These are phyloP conservation scores for Neoaliturus tenellus DNA, from an alignment of 2,888 invertebrate genomes.

Conservation along the genomic window DNA sequence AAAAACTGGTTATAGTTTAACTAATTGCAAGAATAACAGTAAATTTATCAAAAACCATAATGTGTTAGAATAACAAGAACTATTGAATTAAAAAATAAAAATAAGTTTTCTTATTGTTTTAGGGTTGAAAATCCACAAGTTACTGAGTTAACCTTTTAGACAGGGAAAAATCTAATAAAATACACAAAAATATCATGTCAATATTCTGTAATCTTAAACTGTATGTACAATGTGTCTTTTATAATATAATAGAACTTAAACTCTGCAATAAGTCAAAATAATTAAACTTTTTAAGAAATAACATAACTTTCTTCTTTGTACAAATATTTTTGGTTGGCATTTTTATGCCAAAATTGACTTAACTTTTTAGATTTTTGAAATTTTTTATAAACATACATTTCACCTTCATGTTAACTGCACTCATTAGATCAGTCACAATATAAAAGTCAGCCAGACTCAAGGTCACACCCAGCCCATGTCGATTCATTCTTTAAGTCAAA, in stretches of 20 bases:
- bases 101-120: no score
- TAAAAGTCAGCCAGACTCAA: conserved; percentile 16
- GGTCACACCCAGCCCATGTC: not conserved
- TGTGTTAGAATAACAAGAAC: no score
- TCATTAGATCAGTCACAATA: conserved; percentile 40
- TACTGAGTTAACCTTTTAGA: not conserved
- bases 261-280: conserved; percentile 48
- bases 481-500: conserved; percentile 3
- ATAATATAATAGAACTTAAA: conserved; percentile 44
- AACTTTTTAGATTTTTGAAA: conserved; percentile 20
- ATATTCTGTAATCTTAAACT: conserved; percentile 46
- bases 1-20: no score
- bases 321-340: conserved; percentile 31
- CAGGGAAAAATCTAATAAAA: conserved; percentile 23
- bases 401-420: not conserved
- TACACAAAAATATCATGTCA: conserved; percentile 16
- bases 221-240: conserved; percentile 51
- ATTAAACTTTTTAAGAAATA: conserved; percentile 42
- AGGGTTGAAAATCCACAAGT: no score
- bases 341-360: conserved; percentile 1
- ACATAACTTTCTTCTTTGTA: conserved; percentile 31
- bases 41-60: no score
- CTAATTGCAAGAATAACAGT: no score
- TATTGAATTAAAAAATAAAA: no score
- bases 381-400: conserved; percentile 26